Conservation (phyloP, 2,113 vertebrate species). For the Python bivittatus region DNA sequence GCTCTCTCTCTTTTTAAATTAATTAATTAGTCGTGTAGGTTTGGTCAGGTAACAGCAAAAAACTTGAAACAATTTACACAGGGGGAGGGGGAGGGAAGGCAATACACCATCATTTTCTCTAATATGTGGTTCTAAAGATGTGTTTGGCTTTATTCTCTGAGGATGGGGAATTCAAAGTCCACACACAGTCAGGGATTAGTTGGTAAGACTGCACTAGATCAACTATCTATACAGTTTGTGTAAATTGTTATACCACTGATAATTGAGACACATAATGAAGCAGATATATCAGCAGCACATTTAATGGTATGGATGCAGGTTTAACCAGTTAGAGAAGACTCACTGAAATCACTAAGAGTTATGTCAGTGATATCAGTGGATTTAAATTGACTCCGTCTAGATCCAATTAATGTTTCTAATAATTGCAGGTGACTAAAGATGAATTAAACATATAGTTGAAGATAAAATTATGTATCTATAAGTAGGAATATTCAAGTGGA, state of each 20-base stretch:
- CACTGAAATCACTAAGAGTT: neutral
- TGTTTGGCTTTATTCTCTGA: neutral
- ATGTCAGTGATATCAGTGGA: neutral
- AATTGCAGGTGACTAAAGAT: neutral
- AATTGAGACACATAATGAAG: neutral
- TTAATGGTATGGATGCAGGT: neutral
- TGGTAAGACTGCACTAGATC: neutral
- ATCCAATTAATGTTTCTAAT: conserved; percentile 17
- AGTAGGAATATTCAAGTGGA: conserved; percentile 40
- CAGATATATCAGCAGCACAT: neutral
- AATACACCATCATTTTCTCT: neutral
- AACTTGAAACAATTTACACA: neutral
- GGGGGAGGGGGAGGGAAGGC: neutral
- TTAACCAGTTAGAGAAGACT: neutral
- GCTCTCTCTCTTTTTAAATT: neutral
- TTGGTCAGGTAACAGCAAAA: neutral
- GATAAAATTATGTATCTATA: conserved; percentile 52
- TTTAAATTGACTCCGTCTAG: neutral
- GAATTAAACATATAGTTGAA: conserved; percentile 35
- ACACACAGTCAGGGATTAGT: neutral
- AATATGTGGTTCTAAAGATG: neutral
- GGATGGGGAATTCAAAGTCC: neutral
- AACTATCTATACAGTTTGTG: neutral
- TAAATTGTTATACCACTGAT: neutral
- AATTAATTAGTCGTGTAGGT: neutral